These are phyloP conservation scores for Motacilla alba DNA, from an alignment of 2,113 vertebrate genomes.

Conservation along the genomic window DNA sequence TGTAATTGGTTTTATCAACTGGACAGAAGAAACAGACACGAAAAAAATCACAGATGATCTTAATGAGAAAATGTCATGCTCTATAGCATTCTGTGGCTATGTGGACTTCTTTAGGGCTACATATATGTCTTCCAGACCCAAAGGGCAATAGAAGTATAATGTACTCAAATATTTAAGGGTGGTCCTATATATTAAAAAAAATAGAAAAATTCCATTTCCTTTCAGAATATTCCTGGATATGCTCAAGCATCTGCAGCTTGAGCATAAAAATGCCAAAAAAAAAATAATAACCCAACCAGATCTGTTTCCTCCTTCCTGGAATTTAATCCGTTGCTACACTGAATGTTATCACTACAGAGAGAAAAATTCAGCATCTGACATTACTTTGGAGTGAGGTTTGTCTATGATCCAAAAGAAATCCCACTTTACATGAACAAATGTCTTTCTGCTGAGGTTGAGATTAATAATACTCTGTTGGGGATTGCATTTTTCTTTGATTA, in stretches of 20 bases:
- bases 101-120: not conserved
- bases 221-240: not conserved
- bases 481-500: slow-evolving; percentile 4
- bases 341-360: not conserved
- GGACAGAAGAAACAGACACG: not conserved
- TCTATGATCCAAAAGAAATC: not conserved
- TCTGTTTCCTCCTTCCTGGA: not conserved
- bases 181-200: not conserved
- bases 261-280: not conserved
- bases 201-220: not conserved
- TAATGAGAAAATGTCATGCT: not conserved
- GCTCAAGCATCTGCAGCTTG: not conserved
- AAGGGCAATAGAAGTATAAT: not conserved
- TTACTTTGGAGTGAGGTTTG: not conserved
- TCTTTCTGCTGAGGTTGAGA: not conserved
- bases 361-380: not conserved
- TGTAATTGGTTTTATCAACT: not conserved
- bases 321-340: not conserved
- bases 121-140: not conserved
- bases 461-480: not conserved
- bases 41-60: not conserved
- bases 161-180: not conserved
- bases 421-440: not conserved
- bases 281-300: not conserved
- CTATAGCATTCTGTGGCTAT: not conserved